Conservation (phyloP, 2,888 invertebrate species). For the Vanessa cardui region DNA sequence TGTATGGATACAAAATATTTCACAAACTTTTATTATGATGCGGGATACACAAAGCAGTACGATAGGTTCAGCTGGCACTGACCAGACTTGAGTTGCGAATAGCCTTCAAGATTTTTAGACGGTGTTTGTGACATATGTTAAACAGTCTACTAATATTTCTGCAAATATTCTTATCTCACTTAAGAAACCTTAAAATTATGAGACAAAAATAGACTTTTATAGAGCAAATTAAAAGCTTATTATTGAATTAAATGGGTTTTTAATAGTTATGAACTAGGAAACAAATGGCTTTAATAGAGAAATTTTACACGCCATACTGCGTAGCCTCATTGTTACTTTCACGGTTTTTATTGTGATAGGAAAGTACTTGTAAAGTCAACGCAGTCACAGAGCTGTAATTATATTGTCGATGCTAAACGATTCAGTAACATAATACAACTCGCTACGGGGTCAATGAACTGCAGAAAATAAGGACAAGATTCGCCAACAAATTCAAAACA, state of each 20-base stretch:
- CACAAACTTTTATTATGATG: too few species aligned
- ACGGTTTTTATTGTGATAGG: conserved; percentile 65
- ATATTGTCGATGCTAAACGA: conserved; percentile 37
- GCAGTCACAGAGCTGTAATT: conserved; percentile 53
- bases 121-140: too few species aligned
- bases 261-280: conserved; percentile 1
- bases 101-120: too few species aligned
- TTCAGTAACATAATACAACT: conserved; percentile 29
- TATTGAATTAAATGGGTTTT: neutral
- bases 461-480: neutral
- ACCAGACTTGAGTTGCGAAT: too few species aligned
- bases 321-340: conserved; percentile 59
- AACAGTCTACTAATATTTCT: too few species aligned
- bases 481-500: neutral
- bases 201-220: too few species aligned
- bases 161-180: too few species aligned
- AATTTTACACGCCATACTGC: conserved; percentile 16
- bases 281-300: conserved; percentile 14
- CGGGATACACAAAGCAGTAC: too few species aligned
- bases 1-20: too few species aligned
- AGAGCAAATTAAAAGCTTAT: too few species aligned
- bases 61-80: too few species aligned
- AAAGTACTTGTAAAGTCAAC: conserved; percentile 70
- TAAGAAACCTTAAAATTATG: too few species aligned
- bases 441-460: conserved; percentile 37